Base-by-base conservation (phyloP, 2,888 invertebrate species). In the Microplitis manilae region DNA sequence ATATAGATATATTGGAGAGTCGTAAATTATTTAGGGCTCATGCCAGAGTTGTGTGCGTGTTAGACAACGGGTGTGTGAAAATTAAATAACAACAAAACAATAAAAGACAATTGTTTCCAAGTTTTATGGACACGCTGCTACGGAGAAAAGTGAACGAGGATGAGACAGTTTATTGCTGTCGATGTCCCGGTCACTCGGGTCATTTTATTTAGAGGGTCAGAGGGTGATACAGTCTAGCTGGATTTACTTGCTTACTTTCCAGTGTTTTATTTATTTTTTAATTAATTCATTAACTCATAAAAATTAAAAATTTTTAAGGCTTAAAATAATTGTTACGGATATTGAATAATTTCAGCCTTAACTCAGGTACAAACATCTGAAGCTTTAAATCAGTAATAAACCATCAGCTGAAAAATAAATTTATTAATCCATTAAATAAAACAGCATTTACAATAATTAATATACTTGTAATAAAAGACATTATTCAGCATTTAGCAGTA, bases 71-170 rank as follows among this genome's bases (percentile, higher is more conserved):
- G 77, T 81, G 82, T 85, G 87, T 82, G 85, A 86, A 90, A 90
- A 90, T 90, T 89, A 90, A 90, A 90, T 90, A 90, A 88, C 88
- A 90, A 89, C 89, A 90, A 89, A 90, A 90, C 90, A 88, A 89
- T 90, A 89, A 89, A 89, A 88, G 90, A 88, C 90, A 89, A 90
- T 90, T 90, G 90, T 90, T 90, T 87, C 89, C 88, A 88, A 90
- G 90, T 89, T 90, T 90, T 90, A 90, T 88, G 89, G 85, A 76
- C 64, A 71, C 39, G 67, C 40, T 62, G 65, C 71, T 62, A 68
- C 70, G 70, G 50, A 75, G 71, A 39, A 74, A 77, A 77, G 75
- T 67, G 78, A 73, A 76, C 70, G 79, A 70, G 76, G 78, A 84
- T 83, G 86, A 85, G 82, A 83, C 76, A 81, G 84, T 86, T 86